Conservation (phyloP, 1,140 invertebrate genomes). For the Drosophila sechellia region DNA sequence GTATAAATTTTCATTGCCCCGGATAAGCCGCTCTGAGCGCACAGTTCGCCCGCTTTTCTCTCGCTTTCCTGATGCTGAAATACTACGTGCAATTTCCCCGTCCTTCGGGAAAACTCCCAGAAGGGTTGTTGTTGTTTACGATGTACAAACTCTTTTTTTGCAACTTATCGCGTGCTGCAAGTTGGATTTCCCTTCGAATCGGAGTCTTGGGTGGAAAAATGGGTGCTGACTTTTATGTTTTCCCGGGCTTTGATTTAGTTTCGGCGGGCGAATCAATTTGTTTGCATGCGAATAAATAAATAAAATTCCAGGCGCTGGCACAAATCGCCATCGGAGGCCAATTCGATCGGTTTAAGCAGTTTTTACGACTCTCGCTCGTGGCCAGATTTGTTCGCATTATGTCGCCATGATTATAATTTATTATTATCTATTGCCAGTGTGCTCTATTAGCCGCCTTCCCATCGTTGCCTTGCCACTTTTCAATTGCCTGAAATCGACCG, state of each 20-base stretch:
- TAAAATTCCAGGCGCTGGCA: slow-evolving; percentile 62
- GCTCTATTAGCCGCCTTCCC: slow-evolving; percentile 16
- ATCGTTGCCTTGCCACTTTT: slow-evolving; percentile 30
- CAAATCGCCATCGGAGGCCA: slow-evolving; percentile 74
- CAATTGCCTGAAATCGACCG: slow-evolving; percentile 48
- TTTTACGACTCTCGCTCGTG: slow-evolving; percentile 74
- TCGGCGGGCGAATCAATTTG: slow-evolving; percentile 69
- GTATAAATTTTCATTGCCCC: slow-evolving; percentile 84
- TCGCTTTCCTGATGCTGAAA: slow-evolving; percentile 75
- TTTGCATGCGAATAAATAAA: slow-evolving; percentile 78
- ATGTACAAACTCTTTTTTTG: slow-evolving; percentile 74
- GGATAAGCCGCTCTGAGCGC: slow-evolving; percentile 76
- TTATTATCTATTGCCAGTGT: slow-evolving; percentile 62
- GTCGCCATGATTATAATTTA: slow-evolving; percentile 76
- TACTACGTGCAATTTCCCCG: slow-evolving; percentile 75
- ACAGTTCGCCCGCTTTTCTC: slow-evolving; percentile 30
- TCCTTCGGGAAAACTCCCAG: slow-evolving; percentile 7
- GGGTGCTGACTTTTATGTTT: slow-evolving; percentile 51
- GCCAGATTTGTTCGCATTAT: slow-evolving; percentile 74
- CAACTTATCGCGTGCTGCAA: slow-evolving; percentile 76
- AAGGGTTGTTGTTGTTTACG: slow-evolving; percentile 81
- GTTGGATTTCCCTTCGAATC: slow-evolving; percentile 39
- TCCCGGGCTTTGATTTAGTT: slow-evolving; percentile 74
- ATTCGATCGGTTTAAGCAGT: slow-evolving; percentile 74
- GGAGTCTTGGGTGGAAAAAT: slow-evolving; percentile 21